Base-by-base conservation (phyloP, 1,140 invertebrate species). In the Epicauta chinensis region DNA sequence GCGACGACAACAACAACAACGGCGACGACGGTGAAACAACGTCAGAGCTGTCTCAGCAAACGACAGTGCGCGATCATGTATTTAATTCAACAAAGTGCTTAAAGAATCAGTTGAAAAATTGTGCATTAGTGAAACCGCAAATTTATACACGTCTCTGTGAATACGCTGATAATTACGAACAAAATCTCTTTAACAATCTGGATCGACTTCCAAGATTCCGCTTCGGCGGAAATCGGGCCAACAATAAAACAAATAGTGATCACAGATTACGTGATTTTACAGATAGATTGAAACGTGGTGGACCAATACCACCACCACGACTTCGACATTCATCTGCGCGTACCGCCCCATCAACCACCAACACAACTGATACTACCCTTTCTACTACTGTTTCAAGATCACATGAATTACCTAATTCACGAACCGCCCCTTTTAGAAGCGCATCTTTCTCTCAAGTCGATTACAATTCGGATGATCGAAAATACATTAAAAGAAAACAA, bases 361-460 rank as follows among this genome's bases (percentile, higher is more conserved):
- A 3, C 7, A 23, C 23, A 23, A 23, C 7, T 23, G 7, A 7
- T 23, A 23, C 7, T 23, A 23, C 23, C 23, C 4, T 7, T 23
- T 5, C 23, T 2, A 23, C 23, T 23, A 23, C 23, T 23, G 23
- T 7, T 23, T 3, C 1, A n/a, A 35, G 32, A 7, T 3, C 11
- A 34, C 12, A 42, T 16, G 42, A 35, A 23, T 7, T 7, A 23
- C 7, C 23, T 5, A 23, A 7, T 23, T 23, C 12, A 12, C 51
- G 32, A 45, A n/a, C 32, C 4, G 77, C 81, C 55, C 82, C 86
- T 2, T 86, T 83, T 57, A 76, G 88, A 16, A 89, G 86, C 62
- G 86, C 87, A 3, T 91, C 88, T 7, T 90, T 91, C 61, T 87
- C 87, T 0, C 87, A 90, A 69, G 86, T 87, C 34, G 87, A 90